phyloP scores from a whole-genome alignment of 2,797 vertebrate species.

The Emydoidea blandingii region DNA sequence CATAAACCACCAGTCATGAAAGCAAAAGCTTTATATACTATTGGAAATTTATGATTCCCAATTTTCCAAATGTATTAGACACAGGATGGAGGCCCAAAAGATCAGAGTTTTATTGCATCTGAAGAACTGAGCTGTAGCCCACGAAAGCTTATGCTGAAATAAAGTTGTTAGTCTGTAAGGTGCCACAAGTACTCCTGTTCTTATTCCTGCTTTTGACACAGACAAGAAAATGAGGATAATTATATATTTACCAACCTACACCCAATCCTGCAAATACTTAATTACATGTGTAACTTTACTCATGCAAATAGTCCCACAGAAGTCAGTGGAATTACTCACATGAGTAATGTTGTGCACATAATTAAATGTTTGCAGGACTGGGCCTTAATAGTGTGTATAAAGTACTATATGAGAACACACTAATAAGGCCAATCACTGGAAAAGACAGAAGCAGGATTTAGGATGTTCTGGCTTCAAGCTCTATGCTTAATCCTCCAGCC shows the following conservation, averaged over 20 bases:
- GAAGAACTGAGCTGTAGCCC: too few species aligned
- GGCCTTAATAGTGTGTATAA: background rate
- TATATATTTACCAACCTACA: background rate
- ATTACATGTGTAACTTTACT: background rate
- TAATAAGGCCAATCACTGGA: background rate
- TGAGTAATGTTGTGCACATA: background rate
- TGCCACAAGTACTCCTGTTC: too few species aligned
- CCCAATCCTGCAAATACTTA: background rate
- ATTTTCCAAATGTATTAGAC: background rate
- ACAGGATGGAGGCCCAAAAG: background rate
- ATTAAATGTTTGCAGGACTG: background rate
- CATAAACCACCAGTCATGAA: background rate
- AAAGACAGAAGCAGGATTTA: background rate
- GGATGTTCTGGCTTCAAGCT: background rate
- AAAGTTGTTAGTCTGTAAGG: too few species aligned
- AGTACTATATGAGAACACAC: background rate
- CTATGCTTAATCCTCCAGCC: background rate
- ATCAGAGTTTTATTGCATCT: background rate
- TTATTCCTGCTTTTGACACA: background rate
- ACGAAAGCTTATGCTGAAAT: too few species aligned
- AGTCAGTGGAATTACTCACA: background rate
- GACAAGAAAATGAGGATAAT: background rate
- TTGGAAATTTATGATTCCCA: background rate
- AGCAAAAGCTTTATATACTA: background rate
- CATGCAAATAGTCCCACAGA: background rate